Evolutionary conservation across 1,140 invertebrate species (phyloP).

Genomic region (Mizuhopecten yessoensis): DNA sequence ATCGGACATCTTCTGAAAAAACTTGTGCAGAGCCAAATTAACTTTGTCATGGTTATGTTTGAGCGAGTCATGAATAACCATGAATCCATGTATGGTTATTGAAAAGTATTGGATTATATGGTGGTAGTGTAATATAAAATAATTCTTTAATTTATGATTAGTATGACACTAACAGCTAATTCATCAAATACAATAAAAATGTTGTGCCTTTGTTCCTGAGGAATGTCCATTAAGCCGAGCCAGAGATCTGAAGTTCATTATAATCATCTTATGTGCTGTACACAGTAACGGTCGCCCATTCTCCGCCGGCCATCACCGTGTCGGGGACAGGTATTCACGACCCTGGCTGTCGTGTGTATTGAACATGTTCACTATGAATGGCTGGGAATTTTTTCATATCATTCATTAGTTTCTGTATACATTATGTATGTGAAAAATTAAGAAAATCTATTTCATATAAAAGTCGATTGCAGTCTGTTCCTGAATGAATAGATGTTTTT

Average conservation of each 20-base stretch:
- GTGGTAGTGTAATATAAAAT: neutral
- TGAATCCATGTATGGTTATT: neutral
- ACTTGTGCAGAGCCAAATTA: no score
- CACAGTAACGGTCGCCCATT: neutral
- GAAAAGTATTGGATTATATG: neutral
- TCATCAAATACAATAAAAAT: neutral
- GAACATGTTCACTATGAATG: neutral
- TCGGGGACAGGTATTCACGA: constrained; percentile 11
- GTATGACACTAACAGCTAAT: constrained; percentile 30
- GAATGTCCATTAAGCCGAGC: neutral
- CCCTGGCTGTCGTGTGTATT: neutral
- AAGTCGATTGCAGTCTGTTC: neutral
- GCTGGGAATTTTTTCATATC: no score
- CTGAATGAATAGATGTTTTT: neutral
- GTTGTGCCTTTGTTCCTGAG: neutral
- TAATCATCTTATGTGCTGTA: neutral
- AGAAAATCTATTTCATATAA: no score
- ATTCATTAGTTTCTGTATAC: no score
- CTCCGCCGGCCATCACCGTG: neutral
- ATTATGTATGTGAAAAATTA: no score
- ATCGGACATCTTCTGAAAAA: no score
- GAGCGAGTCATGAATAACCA: no score
- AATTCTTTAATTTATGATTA: neutral
- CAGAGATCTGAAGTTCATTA: neutral
- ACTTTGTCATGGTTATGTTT: no score